These are phyloP conservation scores for Crocidura indochinensis DNA, from an alignment of 2,797 vertebrate genomes.

Conservation along the genomic window DNA sequence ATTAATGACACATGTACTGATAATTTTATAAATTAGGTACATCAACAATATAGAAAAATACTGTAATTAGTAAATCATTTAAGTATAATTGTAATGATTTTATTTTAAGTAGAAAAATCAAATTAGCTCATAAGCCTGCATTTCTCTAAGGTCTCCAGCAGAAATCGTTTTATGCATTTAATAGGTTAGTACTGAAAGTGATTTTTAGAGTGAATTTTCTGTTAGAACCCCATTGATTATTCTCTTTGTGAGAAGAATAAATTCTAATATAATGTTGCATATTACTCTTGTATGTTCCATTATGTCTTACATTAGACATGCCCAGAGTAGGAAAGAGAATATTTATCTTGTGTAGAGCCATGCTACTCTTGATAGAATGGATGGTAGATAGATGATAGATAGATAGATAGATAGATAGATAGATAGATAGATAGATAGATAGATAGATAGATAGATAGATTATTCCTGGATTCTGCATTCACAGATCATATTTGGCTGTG, in stretches of 20 bases:
- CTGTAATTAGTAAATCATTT: too few species aligned
- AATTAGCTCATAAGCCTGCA: not conserved
- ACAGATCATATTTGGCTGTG: too few species aligned
- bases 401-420: too few species aligned
- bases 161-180: slow-evolving; percentile 4
- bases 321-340: not conserved
- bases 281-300: not conserved
- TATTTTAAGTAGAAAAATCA: not conserved
- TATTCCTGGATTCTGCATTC: too few species aligned
- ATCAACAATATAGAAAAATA: too few species aligned
- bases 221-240: not conserved
- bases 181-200: not conserved
- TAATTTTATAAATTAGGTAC: too few species aligned
- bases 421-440: too few species aligned
- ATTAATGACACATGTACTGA: too few species aligned
- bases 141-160: not conserved
- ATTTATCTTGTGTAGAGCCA: not conserved
- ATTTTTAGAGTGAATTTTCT: slow-evolving; percentile 26
- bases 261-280: not conserved
- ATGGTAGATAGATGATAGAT: too few species aligned
- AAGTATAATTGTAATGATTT: too few species aligned
- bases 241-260: not conserved
- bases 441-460: too few species aligned
- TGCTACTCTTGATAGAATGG: not conserved
- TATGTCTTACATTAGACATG: not conserved